Evolutionary conservation across 2,888 invertebrate genomes (phyloP).

Genomic region (Sialis fuliginosa): DNA sequence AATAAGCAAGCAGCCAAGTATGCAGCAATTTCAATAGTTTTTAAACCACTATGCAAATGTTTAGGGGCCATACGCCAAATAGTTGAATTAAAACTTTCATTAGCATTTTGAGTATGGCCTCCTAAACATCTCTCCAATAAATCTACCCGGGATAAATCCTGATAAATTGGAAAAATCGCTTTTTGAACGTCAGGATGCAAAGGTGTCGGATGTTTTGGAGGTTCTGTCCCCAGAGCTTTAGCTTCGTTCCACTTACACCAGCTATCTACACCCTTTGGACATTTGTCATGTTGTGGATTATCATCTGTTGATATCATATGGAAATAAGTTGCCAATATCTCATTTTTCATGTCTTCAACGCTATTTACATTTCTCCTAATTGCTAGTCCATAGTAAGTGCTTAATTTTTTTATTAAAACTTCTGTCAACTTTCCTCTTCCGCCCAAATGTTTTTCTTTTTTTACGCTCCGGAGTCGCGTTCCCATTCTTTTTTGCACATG

Average conservation of each 20-base stretch:
- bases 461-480: slow-evolving; percentile 1
- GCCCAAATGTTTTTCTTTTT: background rate
- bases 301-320: slow-evolving; percentile 10
- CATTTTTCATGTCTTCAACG: slow-evolving; percentile 10
- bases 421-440: slow-evolving; percentile 5
- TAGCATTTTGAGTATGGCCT: slow-evolving; percentile 7
- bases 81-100: slow-evolving; percentile 7
- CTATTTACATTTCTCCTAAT: slow-evolving; percentile 6
- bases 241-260: slow-evolving; percentile 10
- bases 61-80: slow-evolving; percentile 8
- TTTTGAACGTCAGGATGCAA: slow-evolving; percentile 5
- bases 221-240: slow-evolving; percentile 4
- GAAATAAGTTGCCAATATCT: slow-evolving; percentile 10
- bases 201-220: background rate
- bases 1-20: slow-evolving; percentile 6
- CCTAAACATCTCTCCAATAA: slow-evolving; percentile 8
- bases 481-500: slow-evolving; percentile 6
- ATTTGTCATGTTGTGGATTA: slow-evolving; percentile 7
- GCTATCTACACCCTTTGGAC: slow-evolving; percentile 10
- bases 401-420: slow-evolving; percentile 1
- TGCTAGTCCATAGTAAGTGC: slow-evolving; percentile 2
- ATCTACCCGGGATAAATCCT: slow-evolving; percentile 8
- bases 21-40: slow-evolving; percentile 6
- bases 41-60: slow-evolving; percentile 6
- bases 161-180: slow-evolving; percentile 8